Base-by-base conservation (phyloP, 1,140 invertebrate species). In the Nephotettix cincticeps region DNA sequence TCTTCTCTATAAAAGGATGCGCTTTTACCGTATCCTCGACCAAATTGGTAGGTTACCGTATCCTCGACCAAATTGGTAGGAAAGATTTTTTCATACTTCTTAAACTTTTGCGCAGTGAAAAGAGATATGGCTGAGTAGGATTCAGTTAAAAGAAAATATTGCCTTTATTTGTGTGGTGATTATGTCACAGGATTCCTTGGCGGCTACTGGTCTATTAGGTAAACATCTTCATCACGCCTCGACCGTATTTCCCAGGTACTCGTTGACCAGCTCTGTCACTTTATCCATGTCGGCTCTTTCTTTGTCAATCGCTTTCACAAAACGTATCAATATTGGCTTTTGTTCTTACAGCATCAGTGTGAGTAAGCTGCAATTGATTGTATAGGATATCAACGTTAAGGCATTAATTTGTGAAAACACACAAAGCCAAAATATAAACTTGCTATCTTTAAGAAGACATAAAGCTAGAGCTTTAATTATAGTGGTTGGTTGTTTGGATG, bases 401-500 rank as follows among this genome's bases (percentile, higher is more conserved):
- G 61, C 14, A 64, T 3, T 27, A 64, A 21, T 64, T 64, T 1
- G 4, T 27, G 1, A 28, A 64, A 66, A 14, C 19, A 66, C 21
- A 25, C 3, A 36, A 23, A 66, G 64, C 64, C 64, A 66, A 25
- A 66, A 66, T 11, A 66, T 43, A 29, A 66, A 66, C 11, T n/a
- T 66, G 43, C 32, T 45, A 21, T 27, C 43, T 36, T 66, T 40
- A 1, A 66, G 64, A 6, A 66, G 32, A 19, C 43, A 30, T 23
- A 27, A 43, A 1, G 64, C 64, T n/a, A 21, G 14, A 66, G 64
- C 32, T 23, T 43, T 66, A 23, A 27, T 66, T 23, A 21, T 66
- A n/a, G 32, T 45, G n/a, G 28, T 30, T 66, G 32, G 32, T 40
- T 43, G 32, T 13, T 66, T 45, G 23, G 32, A 36, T 36, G 64